Evolutionary conservation across 2,888 invertebrate genomes (phyloP).

Genomic region (Seira sanloemensis): DNA sequence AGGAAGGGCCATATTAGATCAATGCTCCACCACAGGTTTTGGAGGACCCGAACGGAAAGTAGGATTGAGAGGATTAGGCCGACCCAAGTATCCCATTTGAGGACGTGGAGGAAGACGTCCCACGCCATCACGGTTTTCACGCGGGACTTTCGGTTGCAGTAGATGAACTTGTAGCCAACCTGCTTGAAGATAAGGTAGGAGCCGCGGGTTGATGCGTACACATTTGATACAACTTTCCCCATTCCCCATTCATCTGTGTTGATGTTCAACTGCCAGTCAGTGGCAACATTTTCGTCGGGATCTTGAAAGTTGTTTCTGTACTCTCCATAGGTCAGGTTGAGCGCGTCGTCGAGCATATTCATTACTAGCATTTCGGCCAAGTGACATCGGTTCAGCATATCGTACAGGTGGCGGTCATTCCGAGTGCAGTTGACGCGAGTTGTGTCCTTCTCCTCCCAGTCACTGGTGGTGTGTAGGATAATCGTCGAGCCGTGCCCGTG

Average conservation of each 20-base stretch:
- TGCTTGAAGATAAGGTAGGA: constrained; percentile 26
- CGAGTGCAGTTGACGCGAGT: constrained; percentile 4
- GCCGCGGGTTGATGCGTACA: constrained; percentile 8
- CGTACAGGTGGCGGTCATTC: constrained; percentile 5
- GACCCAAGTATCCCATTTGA: neutral
- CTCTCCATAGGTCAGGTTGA: constrained; percentile 9
- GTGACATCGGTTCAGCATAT: constrained; percentile 11
- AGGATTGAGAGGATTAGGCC: neutral
- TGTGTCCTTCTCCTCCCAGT: constrained; percentile 33
- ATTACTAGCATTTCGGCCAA: constrained; percentile 23
- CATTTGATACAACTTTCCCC: constrained; percentile 26
- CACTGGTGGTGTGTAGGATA: constrained; percentile 7
- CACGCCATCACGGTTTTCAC: constrained; percentile 3
- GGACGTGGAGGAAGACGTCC: constrained; percentile 32
- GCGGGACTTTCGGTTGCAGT: neutral
- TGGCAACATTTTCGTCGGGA: neutral
- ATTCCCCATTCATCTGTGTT: constrained; percentile 18
- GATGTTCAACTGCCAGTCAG: constrained; percentile 29
- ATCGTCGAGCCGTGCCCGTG: constrained; percentile 25
- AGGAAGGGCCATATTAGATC: constrained; percentile 21
- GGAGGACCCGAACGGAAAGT: neutral
- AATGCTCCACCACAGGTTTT: constrained; percentile 3
- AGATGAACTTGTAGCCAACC: constrained; percentile 26
- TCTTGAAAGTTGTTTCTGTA: neutral
- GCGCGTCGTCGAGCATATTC: constrained; percentile 8